These are phyloP conservation scores for Empis stercorea DNA, from an alignment of 2,888 invertebrate species.

Conservation along the genomic window DNA sequence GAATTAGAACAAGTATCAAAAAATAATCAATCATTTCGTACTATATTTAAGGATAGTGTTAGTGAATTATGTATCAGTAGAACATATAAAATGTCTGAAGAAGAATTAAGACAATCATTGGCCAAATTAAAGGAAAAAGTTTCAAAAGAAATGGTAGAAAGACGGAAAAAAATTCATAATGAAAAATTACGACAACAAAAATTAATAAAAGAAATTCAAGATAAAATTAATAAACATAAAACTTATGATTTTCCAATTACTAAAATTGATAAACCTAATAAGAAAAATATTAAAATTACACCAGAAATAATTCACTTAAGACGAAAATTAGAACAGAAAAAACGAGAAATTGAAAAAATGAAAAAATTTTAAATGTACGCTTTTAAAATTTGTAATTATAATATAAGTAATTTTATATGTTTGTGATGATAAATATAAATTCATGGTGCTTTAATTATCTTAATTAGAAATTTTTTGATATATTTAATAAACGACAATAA, in stretches of 20 bases:
- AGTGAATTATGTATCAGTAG: slow-evolving; percentile 1
- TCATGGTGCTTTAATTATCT: no score
- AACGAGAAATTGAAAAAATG: background rate
- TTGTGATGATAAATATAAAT: no score
- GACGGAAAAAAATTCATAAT: slow-evolving; percentile 5
- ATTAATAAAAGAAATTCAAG: background rate
- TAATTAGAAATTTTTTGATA: no score
- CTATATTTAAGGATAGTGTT: background rate
- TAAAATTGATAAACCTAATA: background rate
- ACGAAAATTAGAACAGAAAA: slow-evolving; percentile 6
- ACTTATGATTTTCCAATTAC: background rate
- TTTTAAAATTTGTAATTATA: no score
- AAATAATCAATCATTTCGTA: background rate
- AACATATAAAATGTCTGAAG: slow-evolving; percentile 3
- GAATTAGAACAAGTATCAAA: slow-evolving; percentile 7
- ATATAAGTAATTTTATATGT: no score
- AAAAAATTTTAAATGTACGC: no score
- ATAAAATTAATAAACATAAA: background rate
- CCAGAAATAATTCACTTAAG: slow-evolving; percentile 8
- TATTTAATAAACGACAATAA: no score
- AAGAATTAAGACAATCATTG: slow-evolving; percentile 5
- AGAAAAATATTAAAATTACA: slow-evolving; percentile 4
- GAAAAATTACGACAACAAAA: slow-evolving; percentile 6
- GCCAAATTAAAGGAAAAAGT: background rate
- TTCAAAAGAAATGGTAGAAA: slow-evolving; percentile 1